phyloP scores from a whole-genome alignment of 2,113 vertebrate genomes.

The Blennius ocellaris region DNA sequence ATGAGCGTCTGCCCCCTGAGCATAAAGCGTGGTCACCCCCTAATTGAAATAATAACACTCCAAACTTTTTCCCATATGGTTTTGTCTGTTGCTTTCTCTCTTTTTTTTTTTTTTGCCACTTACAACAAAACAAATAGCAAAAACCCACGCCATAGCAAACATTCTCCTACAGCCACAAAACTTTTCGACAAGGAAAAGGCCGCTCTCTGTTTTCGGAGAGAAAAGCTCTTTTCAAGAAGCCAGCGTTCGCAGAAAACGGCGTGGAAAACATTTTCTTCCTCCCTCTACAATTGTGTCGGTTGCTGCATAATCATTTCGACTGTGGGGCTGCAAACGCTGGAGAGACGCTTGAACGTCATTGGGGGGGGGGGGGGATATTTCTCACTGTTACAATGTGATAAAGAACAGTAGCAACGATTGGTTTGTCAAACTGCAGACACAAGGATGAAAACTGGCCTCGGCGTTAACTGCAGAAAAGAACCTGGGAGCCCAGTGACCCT shows the following conservation, averaged over 20 bases:
- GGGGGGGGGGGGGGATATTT: slow-evolving; percentile 29
- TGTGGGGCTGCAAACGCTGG: slow-evolving; percentile 12
- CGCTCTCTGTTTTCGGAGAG: slow-evolving; percentile 41
- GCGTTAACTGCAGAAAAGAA: slow-evolving; percentile 6
- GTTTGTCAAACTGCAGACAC: slow-evolving; percentile 21
- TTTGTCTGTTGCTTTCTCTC: background rate
- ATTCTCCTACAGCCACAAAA: slow-evolving; percentile 59
- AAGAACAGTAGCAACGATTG: slow-evolving; percentile 30
- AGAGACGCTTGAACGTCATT: slow-evolving; percentile 31
- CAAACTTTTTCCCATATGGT: slow-evolving; percentile 47
- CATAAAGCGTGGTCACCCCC: slow-evolving; percentile 28
- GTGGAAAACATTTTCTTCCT: slow-evolving; percentile 56
- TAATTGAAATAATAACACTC: slow-evolving; percentile 43
- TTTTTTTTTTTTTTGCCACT: slow-evolving; percentile 14
- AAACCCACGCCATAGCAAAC: slow-evolving; percentile 49
- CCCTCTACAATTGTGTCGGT: slow-evolving; percentile 37
- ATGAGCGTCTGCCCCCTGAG: background rate
- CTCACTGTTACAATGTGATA: slow-evolving; percentile 10
- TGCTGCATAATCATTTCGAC: slow-evolving; percentile 42
- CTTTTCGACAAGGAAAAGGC: slow-evolving; percentile 49
- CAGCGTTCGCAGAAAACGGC: slow-evolving; percentile 43
- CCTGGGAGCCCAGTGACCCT: slow-evolving; percentile 4
- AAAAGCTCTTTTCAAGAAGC: slow-evolving; percentile 61
- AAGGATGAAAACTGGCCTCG: slow-evolving; percentile 20
- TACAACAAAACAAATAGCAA: slow-evolving; percentile 51